Evolutionary conservation across 2,888 invertebrate genomes (phyloP).

Genomic region (Plusia festucae): DNA sequence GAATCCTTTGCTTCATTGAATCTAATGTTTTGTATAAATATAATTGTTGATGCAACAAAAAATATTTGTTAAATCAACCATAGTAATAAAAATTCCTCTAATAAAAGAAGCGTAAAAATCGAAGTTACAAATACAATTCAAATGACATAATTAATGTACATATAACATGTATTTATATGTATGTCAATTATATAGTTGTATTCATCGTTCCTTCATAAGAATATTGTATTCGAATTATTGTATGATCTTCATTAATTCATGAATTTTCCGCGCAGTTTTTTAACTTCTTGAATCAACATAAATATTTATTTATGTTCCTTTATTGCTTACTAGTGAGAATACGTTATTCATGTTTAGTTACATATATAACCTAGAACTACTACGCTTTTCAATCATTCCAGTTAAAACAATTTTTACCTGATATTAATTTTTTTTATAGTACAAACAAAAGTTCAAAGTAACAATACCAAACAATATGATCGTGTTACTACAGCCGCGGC

Average conservation of each 20-base stretch:
- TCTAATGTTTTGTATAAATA: too few relatives aligned
- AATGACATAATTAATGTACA: too few relatives aligned
- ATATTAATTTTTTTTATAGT: slow-evolving; percentile 60
- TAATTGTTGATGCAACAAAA: too few relatives aligned
- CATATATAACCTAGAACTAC: slow-evolving; percentile 23
- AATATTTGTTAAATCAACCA: too few relatives aligned
- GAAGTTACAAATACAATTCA: too few relatives aligned
- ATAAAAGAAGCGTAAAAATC: too few relatives aligned
- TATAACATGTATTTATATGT: too few relatives aligned
- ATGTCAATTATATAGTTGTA: too few relatives aligned
- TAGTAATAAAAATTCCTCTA: too few relatives aligned
- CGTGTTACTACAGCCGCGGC: slow-evolving; percentile 57
- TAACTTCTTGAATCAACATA: slow-evolving; percentile 39
- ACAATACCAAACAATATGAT: slow-evolving; percentile 63
- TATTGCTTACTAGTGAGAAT: slow-evolving; percentile 31
- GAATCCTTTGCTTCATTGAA: not conserved
- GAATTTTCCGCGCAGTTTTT: slow-evolving; percentile 36
- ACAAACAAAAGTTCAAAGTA: slow-evolving; percentile 68
- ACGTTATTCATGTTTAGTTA: slow-evolving; percentile 48
- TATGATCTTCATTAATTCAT: slow-evolving; percentile 30
- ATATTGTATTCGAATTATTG: slow-evolving; percentile 29
- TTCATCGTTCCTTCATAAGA: slow-evolving; percentile 11
- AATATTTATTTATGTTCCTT: slow-evolving; percentile 33
- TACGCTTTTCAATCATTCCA: slow-evolving; percentile 44
- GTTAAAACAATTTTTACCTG: slow-evolving; percentile 48